Evolutionary conservation across 2,113 vertebrate species (phyloP).

Genomic region (Hoplias malabaricus): DNA sequence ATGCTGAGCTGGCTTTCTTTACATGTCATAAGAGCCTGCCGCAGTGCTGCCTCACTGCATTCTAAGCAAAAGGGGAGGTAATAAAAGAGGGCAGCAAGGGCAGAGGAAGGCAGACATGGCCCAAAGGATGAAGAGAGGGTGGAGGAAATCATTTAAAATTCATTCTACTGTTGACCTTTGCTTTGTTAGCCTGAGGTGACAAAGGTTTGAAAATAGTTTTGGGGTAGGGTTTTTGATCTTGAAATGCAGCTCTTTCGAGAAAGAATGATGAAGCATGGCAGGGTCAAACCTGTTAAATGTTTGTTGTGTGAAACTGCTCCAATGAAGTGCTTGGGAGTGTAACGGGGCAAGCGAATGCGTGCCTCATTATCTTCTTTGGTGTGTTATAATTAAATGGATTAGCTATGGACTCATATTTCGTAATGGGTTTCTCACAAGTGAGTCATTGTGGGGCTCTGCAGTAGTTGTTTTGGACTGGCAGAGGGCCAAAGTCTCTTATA

Average conservation of each 20-base stretch:
- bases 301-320: not conserved
- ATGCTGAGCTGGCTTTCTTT: slow-evolving; percentile 9
- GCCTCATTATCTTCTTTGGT: not conserved
- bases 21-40: not conserved
- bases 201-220: not conserved
- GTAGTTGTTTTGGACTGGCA: not conserved
- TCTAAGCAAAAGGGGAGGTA: not conserved
- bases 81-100: slow-evolving; percentile 29
- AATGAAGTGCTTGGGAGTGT: not conserved
- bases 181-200: not conserved
- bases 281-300: not conserved
- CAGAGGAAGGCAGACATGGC: slow-evolving; percentile 17
- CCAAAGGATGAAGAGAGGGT: not conserved
- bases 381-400: not conserved
- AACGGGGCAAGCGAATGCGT: not conserved
- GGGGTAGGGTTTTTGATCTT: not conserved
- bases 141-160: not conserved
- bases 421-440: not conserved
- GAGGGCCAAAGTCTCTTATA: too few relatives aligned
- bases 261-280: not conserved
- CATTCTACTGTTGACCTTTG: not conserved
- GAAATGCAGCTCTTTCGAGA: not conserved
- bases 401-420: not conserved
- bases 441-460: not conserved
- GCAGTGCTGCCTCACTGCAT: slow-evolving; percentile 13